Percentiles rank a stretch among this genome's conserved stretches.
Conservation (phyloP, 2,113 vertebrate species). For the Synchiropus splendidus region DNA sequence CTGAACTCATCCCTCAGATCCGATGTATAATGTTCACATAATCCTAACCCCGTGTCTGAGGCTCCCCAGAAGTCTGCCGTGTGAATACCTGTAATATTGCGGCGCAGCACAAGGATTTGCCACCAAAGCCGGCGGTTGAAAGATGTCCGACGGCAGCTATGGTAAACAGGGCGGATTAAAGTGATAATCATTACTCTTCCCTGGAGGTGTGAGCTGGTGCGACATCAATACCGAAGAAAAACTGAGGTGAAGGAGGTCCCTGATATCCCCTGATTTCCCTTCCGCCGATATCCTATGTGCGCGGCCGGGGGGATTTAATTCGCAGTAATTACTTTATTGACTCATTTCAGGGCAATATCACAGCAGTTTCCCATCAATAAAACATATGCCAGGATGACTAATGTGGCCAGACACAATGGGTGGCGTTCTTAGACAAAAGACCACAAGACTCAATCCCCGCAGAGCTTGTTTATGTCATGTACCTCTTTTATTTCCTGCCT, state of each 20-base stretch:
- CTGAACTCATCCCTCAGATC: slow-evolving; percentile 43
- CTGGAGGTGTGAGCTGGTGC: slow-evolving; percentile 53
- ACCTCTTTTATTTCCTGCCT: slow-evolving; percentile 23
- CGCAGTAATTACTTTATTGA: slow-evolving; percentile 72
- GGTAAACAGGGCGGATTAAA: slow-evolving; percentile 60
- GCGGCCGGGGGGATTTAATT: slow-evolving; percentile 61
- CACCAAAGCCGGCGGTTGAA: slow-evolving; percentile 38
- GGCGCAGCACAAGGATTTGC: slow-evolving; percentile 27
- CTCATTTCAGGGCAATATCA: slow-evolving; percentile 60
- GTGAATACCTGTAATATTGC: slow-evolving; percentile 34
- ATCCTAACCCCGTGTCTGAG: slow-evolving; percentile 20
- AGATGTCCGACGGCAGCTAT: slow-evolving; percentile 44
- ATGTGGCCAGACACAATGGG: slow-evolving; percentile 51
- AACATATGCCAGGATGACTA: slow-evolving; percentile 64
- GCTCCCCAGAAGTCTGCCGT: slow-evolving; percentile 23
- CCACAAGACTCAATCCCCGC: slow-evolving; percentile 33
- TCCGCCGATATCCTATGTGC: slow-evolving; percentile 32
- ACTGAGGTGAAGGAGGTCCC: slow-evolving; percentile 47
- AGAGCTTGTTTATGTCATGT: slow-evolving; percentile 30
- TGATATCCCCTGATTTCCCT: slow-evolving; percentile 40
- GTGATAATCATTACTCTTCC: slow-evolving; percentile 61
- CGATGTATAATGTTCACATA: slow-evolving; percentile 30
- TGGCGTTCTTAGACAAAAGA: slow-evolving; percentile 45
- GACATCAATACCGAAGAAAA: slow-evolving; percentile 55
- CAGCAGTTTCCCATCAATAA: slow-evolving; percentile 67